Evolutionary conservation across 2,888 invertebrate genomes (phyloP).

Genomic region (Cheiracanthium punctorium): DNA sequence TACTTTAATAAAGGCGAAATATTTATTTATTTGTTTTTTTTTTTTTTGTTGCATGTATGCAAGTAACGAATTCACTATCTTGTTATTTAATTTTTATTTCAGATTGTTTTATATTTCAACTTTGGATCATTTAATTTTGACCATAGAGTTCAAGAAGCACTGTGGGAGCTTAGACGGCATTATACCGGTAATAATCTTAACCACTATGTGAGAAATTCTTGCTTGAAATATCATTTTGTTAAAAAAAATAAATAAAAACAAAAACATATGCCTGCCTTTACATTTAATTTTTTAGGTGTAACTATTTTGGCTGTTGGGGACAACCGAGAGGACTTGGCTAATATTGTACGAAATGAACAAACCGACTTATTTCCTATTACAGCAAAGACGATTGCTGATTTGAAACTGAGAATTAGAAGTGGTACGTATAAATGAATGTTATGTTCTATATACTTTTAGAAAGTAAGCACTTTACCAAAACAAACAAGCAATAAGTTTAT

Average conservation of each 20-base stretch:
- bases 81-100: too few species aligned
- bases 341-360: conserved; percentile 24
- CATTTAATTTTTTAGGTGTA: conserved; percentile 32
- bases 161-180: conserved; percentile 38
- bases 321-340: conserved; percentile 23
- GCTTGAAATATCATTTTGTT: too few species aligned
- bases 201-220: too few species aligned
- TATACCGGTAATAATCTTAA: conserved; percentile 38
- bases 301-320: conserved; percentile 48
- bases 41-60: too few species aligned
- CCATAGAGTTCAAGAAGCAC: conserved; percentile 25
- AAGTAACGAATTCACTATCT: too few species aligned
- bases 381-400: neutral
- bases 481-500: too few species aligned
- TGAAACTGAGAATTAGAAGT: conserved; percentile 58
- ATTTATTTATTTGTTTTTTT: too few species aligned
- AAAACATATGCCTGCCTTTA: too few species aligned
- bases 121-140: conserved; percentile 17
- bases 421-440: conserved; percentile 14
- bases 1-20: too few species aligned
- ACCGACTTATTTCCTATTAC: conserved; percentile 22
- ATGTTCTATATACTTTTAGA: too few species aligned
- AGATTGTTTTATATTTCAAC: conserved; percentile 56
- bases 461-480: too few species aligned
- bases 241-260: too few species aligned